Evolutionary conservation across 2,888 invertebrate species (phyloP).

Genomic region (Bombylius discolor): DNA sequence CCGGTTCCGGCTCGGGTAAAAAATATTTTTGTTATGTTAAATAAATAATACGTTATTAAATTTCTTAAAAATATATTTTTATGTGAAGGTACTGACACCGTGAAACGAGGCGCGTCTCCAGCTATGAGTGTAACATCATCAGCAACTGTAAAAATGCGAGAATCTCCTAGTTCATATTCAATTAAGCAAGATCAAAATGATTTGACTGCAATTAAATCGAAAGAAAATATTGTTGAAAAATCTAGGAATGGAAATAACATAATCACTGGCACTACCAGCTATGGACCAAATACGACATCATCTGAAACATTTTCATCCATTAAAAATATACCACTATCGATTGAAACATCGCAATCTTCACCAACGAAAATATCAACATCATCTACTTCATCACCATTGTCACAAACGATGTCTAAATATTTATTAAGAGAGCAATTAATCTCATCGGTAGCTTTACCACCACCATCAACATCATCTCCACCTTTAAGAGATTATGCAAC

Average conservation of each 20-base stretch:
- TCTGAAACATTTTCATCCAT: constrained; percentile 10
- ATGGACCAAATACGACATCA: constrained; percentile 15
- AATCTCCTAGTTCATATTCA: constrained; percentile 33
- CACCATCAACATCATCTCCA: constrained; percentile 24
- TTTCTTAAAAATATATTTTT: not conserved
- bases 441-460: constrained; percentile 31
- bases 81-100: constrained; percentile 34
- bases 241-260: constrained; percentile 6
- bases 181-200: constrained; percentile 21
- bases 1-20: constrained; percentile 58
- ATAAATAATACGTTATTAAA: not conserved
- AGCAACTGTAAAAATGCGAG: constrained; percentile 30
- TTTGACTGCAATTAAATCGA: constrained; percentile 4
- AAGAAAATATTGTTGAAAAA: constrained; percentile 12
- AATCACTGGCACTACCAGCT: constrained; percentile 4
- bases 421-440: constrained; percentile 33
- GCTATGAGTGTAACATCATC: constrained; percentile 23
- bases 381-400: constrained; percentile 34
- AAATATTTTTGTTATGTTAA: too few species aligned
- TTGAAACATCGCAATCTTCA: constrained; percentile 21
- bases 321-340: constrained; percentile 5
- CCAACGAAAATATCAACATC: constrained; percentile 20
- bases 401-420: constrained; percentile 34
- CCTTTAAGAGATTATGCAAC: constrained; percentile 15
- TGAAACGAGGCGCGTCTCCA: constrained; percentile 36